Evolutionary conservation across 2,888 invertebrate genomes (phyloP).

Genomic region (Cataglyphis rosenhaueri): DNA sequence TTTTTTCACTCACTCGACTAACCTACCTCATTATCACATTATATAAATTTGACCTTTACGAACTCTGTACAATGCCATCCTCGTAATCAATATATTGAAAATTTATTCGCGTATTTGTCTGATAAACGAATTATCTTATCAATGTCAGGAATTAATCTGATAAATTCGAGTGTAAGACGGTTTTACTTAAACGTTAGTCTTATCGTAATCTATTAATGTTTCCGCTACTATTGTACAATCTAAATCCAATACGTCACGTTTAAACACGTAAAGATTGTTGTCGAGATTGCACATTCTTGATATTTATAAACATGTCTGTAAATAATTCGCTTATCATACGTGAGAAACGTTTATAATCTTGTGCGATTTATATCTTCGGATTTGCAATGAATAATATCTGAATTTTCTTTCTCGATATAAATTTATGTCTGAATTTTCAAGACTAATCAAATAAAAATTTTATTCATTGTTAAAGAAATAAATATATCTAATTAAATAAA

Average conservation of each 20-base stretch:
- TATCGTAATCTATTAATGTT: constrained; percentile 61
- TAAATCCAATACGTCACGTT: constrained; percentile 51
- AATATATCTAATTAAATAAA: background rate
- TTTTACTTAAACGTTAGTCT: constrained; percentile 58
- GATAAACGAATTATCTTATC: constrained; percentile 58
- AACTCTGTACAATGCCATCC: background rate
- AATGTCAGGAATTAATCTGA: constrained; percentile 62
- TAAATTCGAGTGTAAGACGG: constrained; percentile 61
- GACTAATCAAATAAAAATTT: background rate
- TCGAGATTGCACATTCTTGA: constrained; percentile 18
- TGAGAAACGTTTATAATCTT: constrained; percentile 5
- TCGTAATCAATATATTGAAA: background rate
- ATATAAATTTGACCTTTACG: too few species aligned
- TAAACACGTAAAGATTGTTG: constrained; percentile 31
- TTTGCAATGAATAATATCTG: background rate
- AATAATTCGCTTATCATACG: background rate
- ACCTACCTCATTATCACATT: too few species aligned
- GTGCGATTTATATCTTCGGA: background rate
- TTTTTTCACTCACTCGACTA: too few species aligned
- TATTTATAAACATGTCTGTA: constrained; percentile 53
- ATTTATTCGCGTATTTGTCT: constrained; percentile 33
- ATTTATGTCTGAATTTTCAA: background rate
- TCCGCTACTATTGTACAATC: constrained; percentile 51
- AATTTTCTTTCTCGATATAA: background rate
- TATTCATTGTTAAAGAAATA: too few species aligned